A percentile compares a stretch with the other conserved stretches of the same genome.
Evolutionary conservation across 2,888 invertebrate genomes (phyloP).

Genomic region (Tipula lateralis): DNA sequence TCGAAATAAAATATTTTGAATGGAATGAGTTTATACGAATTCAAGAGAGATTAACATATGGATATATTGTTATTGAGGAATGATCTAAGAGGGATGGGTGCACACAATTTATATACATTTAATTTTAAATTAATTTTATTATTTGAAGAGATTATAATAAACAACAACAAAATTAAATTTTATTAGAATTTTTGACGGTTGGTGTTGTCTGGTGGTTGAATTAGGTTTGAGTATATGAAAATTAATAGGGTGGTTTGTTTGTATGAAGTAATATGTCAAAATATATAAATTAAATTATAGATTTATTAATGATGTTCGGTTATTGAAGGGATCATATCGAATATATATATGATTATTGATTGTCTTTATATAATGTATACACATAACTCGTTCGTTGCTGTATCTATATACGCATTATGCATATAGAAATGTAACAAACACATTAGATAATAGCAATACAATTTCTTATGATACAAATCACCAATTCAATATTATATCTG

Average conservation of each 20-base stretch:
- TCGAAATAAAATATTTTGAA: neutral
- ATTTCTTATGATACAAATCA: neutral
- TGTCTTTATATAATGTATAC: neutral
- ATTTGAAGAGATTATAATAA: constrained; percentile 1
- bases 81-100: neutral
- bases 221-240: neutral
- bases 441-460: neutral
- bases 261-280: neutral
- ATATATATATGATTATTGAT: neutral
- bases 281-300: neutral
- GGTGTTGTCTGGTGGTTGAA: neutral
- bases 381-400: neutral
- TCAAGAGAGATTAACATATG: neutral
- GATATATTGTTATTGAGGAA: neutral
- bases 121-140: constrained; percentile 19
- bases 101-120: constrained; percentile 19
- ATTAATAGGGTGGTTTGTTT: neutral
- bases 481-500: neutral
- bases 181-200: constrained; percentile 16
- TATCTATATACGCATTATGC: neutral
- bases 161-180: neutral
- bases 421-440: neutral
- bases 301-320: neutral
- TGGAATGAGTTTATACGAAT: neutral
- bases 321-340: neutral